These are phyloP conservation scores for Arothron firmamentum DNA, from an alignment of 2,113 vertebrate species.

Conservation along the genomic window DNA sequence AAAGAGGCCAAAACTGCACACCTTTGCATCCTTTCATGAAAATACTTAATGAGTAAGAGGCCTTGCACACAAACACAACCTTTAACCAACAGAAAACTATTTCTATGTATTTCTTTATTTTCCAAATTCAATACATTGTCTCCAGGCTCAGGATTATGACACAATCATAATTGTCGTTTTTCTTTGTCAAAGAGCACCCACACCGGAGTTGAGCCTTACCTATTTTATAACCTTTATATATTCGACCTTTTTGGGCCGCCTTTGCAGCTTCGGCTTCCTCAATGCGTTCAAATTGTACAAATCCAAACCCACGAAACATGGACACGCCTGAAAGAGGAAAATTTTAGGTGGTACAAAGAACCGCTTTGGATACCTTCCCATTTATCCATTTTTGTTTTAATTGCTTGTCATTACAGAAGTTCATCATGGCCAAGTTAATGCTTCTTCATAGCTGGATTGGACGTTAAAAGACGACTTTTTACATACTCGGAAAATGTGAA, in stretches of 20 bases:
- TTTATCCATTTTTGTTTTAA: not conserved
- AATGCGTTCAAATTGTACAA: slow-evolving; percentile 85
- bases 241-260: slow-evolving; percentile 82
- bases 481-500: slow-evolving; percentile 3
- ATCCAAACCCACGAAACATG: slow-evolving; percentile 87
- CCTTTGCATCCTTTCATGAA: too few species aligned
- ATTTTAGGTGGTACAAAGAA: slow-evolving; percentile 62
- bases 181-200: not conserved
- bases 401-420: not conserved
- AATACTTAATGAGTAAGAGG: too few species aligned
- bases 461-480: not conserved
- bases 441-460: slow-evolving; percentile 12
- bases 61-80: too few species aligned
- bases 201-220: slow-evolving; percentile 73
- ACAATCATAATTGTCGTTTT: not conserved
- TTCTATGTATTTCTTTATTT: too few species aligned
- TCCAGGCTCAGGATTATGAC: not conserved
- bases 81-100: too few species aligned
- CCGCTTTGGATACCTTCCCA: slow-evolving; percentile 31
- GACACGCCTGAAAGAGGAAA: slow-evolving; percentile 83
- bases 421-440: not conserved
- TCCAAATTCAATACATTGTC: too few species aligned
- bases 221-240: slow-evolving; percentile 90
- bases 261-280: slow-evolving; percentile 87
- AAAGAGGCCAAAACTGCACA: too few species aligned